These are phyloP conservation scores for Drosophila athabasca DNA, from an alignment of 1,140 invertebrate species.

Conservation along the genomic window DNA sequence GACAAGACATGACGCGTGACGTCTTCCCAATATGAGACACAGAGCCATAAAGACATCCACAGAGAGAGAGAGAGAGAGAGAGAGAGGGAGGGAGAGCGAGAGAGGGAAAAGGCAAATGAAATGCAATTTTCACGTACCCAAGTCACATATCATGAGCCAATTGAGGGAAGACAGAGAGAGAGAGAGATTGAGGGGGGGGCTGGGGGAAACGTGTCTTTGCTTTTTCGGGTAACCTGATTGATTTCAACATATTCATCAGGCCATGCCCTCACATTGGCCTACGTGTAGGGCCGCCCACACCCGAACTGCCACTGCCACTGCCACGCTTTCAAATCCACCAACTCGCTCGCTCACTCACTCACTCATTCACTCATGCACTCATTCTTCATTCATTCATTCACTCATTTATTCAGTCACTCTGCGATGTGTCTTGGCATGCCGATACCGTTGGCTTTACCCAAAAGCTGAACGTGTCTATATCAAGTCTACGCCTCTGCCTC, in stretches of 20 bases:
- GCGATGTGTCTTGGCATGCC: constrained; percentile 30
- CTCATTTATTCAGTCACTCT: constrained; percentile 17
- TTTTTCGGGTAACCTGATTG: constrained; percentile 69
- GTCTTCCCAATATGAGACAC: constrained; percentile 15
- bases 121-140: constrained; percentile 76
- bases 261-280: constrained; percentile 10
- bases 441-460: constrained; percentile 39
- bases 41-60: background rate
- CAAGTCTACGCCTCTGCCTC: background rate
- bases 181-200: background rate
- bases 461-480: constrained; percentile 42
- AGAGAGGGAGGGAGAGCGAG: background rate
- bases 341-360: constrained; percentile 35
- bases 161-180: constrained; percentile 11
- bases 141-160: constrained; percentile 60
- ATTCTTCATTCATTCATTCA: constrained; percentile 24
- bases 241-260: constrained; percentile 70
- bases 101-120: constrained; percentile 38
- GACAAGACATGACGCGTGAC: constrained; percentile 47
- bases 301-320: background rate
- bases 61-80: background rate
- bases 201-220: constrained; percentile 28
- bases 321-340: background rate
- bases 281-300: background rate
- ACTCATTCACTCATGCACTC: constrained; percentile 1